These are phyloP conservation scores for Apodemia mormo DNA, from an alignment of 2,888 invertebrate genomes.

Conservation along the genomic window DNA sequence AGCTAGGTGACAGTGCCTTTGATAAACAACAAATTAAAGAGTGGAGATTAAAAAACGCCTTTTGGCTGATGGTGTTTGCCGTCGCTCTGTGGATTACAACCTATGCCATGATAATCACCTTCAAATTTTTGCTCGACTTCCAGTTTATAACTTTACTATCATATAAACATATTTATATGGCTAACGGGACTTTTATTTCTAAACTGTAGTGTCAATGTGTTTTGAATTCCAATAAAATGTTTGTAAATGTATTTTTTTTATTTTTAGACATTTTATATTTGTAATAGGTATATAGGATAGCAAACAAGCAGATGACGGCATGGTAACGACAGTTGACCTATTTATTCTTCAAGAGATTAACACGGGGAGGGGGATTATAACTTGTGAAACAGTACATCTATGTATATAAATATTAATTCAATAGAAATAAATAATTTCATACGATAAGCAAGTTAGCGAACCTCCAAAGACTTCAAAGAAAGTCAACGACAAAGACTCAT, in stretches of 20 bases:
- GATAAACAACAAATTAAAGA: neutral
- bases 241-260: neutral
- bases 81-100: conserved; percentile 2
- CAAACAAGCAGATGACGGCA: too few species aligned
- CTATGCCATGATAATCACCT: neutral
- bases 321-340: too few species aligned
- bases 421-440: too few species aligned
- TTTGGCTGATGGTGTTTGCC: neutral
- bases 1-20: neutral
- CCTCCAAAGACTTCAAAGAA: too few species aligned
- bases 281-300: too few species aligned
- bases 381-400: too few species aligned
- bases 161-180: neutral
- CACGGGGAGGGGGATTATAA: too few species aligned
- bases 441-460: too few species aligned
- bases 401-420: too few species aligned
- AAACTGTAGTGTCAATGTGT: neutral
- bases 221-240: neutral
- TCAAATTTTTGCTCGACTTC: conserved; percentile 4
- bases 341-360: too few species aligned
- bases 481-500: too few species aligned
- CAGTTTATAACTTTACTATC: neutral
- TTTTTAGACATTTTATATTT: neutral
- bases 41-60: neutral
- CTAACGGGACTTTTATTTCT: neutral